Evolutionary conservation across 2,888 invertebrate species (phyloP).

Genomic region (Orthosia incerta): DNA sequence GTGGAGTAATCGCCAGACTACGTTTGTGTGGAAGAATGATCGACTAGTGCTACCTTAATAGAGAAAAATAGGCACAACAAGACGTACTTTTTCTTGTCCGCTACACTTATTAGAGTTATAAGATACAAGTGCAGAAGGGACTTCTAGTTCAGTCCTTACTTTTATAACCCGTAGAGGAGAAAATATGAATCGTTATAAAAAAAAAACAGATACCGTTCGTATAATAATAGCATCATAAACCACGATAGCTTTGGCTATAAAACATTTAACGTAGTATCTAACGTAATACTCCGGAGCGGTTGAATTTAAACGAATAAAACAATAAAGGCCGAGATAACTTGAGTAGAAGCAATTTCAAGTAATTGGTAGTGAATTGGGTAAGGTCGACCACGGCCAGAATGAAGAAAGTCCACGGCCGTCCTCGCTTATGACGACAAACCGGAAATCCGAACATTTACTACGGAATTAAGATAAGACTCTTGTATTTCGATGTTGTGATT

Average conservation of each 20-base stretch:
- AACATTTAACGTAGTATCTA: conserved; percentile 27
- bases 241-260: conserved; percentile 28
- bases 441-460: conserved; percentile 57
- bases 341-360: conserved; percentile 60
- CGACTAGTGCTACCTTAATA: too few relatives aligned
- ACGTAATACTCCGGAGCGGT: conserved; percentile 12
- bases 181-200: conserved; percentile 17
- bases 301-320: conserved; percentile 46
- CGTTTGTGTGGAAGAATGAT: too few relatives aligned
- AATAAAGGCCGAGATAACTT: conserved; percentile 42
- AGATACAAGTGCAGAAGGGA: neutral
- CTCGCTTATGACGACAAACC: conserved; percentile 57
- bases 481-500: conserved; percentile 20
- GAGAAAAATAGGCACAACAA: neutral
- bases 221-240: conserved; percentile 22
- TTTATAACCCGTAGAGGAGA: neutral
- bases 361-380: conserved; percentile 70
- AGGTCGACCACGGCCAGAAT: conserved; percentile 66
- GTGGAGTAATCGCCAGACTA: too few relatives aligned
- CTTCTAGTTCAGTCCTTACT: neutral
- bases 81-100: neutral
- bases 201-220: conserved; percentile 2
- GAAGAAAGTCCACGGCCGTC: conserved; percentile 75
- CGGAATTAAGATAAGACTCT: conserved; percentile 17
- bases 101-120: neutral